phyloP scores from a whole-genome alignment of 2,797 vertebrate genomes.

The Sparidentex hasta region DNA sequence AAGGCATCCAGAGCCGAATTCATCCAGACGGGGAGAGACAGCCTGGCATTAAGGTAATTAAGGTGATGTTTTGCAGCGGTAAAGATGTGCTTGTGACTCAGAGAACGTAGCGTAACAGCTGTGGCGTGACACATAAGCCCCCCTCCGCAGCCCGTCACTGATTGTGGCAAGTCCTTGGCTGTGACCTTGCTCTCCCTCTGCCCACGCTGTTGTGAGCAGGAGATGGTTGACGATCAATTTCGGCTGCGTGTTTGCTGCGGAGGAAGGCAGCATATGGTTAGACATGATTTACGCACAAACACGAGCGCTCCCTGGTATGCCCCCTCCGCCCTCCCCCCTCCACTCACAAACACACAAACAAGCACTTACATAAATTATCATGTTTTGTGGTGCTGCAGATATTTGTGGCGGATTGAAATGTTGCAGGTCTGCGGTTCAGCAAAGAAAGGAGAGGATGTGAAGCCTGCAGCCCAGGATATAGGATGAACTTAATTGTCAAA shows the following conservation, averaged over 20 bases:
- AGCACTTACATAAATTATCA: conserved; percentile 74
- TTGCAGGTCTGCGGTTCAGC: conserved; percentile 21
- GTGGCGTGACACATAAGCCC: conserved; percentile 73
- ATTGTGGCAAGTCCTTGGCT: conserved; percentile 82
- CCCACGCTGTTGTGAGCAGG: conserved; percentile 66
- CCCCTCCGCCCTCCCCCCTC: conserved; percentile 4
- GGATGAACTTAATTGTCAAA: not conserved
- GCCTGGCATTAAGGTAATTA: conserved; percentile 69
- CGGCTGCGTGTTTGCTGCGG: conserved; percentile 49
- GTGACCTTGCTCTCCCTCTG: conserved; percentile 79
- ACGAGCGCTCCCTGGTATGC: conserved; percentile 37
- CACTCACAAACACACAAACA: conserved; percentile 65
- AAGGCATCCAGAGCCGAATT: conserved; percentile 47
- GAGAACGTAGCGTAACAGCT: conserved; percentile 67
- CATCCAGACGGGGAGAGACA: conserved; percentile 35
- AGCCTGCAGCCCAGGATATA: not conserved
- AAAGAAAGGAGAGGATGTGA: not conserved
- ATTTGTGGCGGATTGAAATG: conserved; percentile 31
- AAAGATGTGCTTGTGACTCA: conserved; percentile 62
- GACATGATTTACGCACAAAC: conserved; percentile 77
- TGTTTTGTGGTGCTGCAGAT: conserved; percentile 54
- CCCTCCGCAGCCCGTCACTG: conserved; percentile 65
- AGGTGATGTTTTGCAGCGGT: conserved; percentile 68
- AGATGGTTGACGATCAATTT: conserved; percentile 79
- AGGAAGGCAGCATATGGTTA: conserved; percentile 72